phyloP scores from a whole-genome alignment of 2,797 vertebrate genomes.

The Serranus cabrilla region DNA sequence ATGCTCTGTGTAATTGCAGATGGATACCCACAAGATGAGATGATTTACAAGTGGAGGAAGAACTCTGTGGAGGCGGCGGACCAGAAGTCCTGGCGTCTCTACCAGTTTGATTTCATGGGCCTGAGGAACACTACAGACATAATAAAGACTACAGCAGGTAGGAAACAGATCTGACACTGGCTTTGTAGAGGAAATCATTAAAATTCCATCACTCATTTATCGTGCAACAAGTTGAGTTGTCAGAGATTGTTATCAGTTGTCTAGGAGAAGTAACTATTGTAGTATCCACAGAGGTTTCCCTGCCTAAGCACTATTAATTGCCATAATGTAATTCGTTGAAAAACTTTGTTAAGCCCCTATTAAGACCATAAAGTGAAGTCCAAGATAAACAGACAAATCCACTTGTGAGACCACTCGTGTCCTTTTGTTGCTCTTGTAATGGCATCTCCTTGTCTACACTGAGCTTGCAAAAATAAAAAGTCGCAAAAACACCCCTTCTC shows the following conservation, averaged over 20 bases:
- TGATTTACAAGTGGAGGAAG: slow-evolving; percentile 97
- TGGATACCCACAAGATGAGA: slow-evolving; percentile 96
- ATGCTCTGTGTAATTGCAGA: slow-evolving; percentile 87
- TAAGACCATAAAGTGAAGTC: neutral
- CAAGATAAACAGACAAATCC: neutral
- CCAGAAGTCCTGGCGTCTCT: slow-evolving; percentile 97
- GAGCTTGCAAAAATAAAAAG: slow-evolving; percentile 3
- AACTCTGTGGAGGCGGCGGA: slow-evolving; percentile 95
- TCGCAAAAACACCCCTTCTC: neutral
- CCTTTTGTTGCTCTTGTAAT: neutral
- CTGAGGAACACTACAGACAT: slow-evolving; percentile 94
- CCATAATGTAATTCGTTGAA: too few relatives aligned
- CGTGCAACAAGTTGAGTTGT: neutral
- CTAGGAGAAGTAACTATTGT: neutral
- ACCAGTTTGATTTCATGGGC: slow-evolving; percentile 98
- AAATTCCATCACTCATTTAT: neutral
- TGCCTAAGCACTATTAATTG: neutral
- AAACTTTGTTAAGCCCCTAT: neutral
- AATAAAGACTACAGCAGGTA: slow-evolving; percentile 94
- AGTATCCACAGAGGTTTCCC: neutral
- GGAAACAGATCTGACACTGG: neutral
- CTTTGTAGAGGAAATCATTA: neutral
- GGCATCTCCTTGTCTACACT: neutral
- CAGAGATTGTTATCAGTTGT: too few relatives aligned
- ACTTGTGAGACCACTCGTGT: slow-evolving; percentile 20